Evolutionary conservation across 2,888 invertebrate genomes (phyloP), one percentile per base, ranked within the genome.

Genomic region (Germaria angustata): DNA sequence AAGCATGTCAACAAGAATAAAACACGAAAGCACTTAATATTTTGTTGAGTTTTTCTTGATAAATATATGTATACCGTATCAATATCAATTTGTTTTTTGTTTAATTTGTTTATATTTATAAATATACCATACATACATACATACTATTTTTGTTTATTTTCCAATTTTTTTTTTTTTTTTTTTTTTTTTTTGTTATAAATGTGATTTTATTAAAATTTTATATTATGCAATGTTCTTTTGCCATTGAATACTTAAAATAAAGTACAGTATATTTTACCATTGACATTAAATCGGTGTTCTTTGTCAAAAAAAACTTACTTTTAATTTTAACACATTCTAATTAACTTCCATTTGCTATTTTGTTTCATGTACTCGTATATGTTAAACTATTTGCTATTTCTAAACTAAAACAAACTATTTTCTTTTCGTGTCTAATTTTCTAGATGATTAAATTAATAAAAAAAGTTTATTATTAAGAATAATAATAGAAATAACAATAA

Each of bases 361-460:
- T 17, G 24, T 63, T 71, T 32, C 39, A 68, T 49, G 36, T 71
- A 73, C 6, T 72, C 53, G n/a, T n/a, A 11, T 63, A 84, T 28
- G 3, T 5, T 84, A 73, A 86, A 76, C 81, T 88, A 86, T 88
- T 85, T 87, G 86, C 87, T 88, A 86, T 88, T 82, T 83, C 49
- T 88, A 39, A 81, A 80, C 83, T 88, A 79, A 82, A 76, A 71
- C 51, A 53, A 81, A 86, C 85, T 87, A 86, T 88, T 88, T 87
- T 88, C 89, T 88, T 86, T 84, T 89, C 85, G 86, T 86, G 87
- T 90, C 89, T 88, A 86, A 88, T 88, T 89, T 89, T 90, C 89
- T 90, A 90, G 90, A 91, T 90, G 90, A 90, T 88, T 82, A 89
- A 89, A 87, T 88, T 73, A 78, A 69, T 63, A 80, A 85, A 87